Conservation (phyloP, 2,113 vertebrate genomes). For the Crotalus horridus region DNA sequence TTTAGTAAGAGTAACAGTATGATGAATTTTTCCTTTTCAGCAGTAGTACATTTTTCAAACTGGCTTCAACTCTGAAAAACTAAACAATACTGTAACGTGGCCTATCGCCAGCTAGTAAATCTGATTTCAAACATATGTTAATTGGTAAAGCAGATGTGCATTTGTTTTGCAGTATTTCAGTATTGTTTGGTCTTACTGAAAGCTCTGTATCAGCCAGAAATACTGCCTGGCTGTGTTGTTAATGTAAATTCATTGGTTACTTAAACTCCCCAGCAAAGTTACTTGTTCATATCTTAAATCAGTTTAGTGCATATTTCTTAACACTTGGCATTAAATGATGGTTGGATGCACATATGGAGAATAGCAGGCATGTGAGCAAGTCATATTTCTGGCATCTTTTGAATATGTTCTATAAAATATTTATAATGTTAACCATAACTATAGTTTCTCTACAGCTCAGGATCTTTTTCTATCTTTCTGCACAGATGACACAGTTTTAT, state of each 20-base stretch:
- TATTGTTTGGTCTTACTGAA: background rate
- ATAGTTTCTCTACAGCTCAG: background rate
- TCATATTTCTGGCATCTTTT: background rate
- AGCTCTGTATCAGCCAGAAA: background rate
- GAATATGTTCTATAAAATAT: background rate
- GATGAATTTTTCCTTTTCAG: background rate
- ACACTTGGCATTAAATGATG: background rate
- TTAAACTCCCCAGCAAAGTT: background rate
- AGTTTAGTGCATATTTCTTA: background rate
- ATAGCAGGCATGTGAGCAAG: background rate
- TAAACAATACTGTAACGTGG: background rate
- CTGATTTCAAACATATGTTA: background rate
- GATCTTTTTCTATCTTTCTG: background rate
- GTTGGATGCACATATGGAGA: background rate
- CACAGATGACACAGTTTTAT: background rate
- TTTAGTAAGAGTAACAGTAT: background rate
- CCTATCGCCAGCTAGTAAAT: background rate
- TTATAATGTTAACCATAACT: background rate
- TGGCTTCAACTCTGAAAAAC: background rate
- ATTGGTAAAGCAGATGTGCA: constrained; percentile 15
- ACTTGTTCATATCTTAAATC: background rate
- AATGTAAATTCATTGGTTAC: background rate
- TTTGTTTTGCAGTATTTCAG: background rate
- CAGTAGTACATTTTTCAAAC: background rate
- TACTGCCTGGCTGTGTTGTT: background rate